phyloP scores from a whole-genome alignment of 2,113 vertebrate species.

The Syrrhaptes paradoxus region DNA sequence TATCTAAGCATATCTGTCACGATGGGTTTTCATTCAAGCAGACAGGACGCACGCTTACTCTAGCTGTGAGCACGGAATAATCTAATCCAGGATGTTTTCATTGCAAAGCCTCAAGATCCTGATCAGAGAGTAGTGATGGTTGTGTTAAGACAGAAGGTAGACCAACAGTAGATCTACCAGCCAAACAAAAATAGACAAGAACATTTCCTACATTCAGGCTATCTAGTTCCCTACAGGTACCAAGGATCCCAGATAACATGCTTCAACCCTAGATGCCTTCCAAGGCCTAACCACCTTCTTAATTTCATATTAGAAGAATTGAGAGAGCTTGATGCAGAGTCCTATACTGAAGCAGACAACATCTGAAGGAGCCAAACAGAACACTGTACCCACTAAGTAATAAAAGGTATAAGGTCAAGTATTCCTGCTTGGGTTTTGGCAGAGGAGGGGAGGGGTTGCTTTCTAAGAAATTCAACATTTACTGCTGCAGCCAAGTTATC shows the following conservation, averaged over 20 bases:
- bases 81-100: slow-evolving; percentile 43
- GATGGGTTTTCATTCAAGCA: background rate
- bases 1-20: background rate
- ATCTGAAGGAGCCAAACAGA: background rate
- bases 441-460: background rate
- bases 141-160: slow-evolving; percentile 3
- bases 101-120: slow-evolving; percentile 34
- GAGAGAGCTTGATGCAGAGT: background rate
- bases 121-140: background rate
- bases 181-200: slow-evolving; percentile 8
- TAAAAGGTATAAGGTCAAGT: background rate
- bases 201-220: background rate
- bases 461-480: slow-evolving; percentile 33
- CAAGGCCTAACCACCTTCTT: background rate
- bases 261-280: background rate
- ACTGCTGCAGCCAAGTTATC: background rate
- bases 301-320: background rate
- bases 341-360: background rate
- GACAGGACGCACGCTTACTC: background rate
- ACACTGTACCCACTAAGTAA: background rate
- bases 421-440: background rate
- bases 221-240: background rate
- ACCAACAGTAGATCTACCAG: background rate
- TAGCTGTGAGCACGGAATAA: background rate
- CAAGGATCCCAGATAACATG: background rate